Percentiles rank a stretch among this genome's conserved stretches.
These are phyloP conservation scores for Manis crassicaudata DNA, from an alignment of 2,797 vertebrate genomes.

Conservation along the genomic window DNA sequence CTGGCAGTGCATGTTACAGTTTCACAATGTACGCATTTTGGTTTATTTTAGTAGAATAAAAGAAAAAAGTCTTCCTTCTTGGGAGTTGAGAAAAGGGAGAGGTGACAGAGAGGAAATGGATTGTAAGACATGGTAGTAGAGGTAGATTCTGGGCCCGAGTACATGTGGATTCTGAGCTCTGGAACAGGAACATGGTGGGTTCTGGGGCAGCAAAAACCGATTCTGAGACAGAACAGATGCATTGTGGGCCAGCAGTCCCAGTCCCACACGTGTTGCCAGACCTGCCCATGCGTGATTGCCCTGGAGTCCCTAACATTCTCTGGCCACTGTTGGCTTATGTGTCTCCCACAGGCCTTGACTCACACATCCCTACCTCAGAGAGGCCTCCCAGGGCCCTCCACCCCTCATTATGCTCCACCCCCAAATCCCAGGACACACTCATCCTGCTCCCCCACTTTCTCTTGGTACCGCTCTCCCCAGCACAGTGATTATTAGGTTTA, in stretches of 20 bases:
- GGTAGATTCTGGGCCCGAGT: background rate
- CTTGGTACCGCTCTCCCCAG: background rate
- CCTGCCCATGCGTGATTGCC: background rate
- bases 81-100: background rate
- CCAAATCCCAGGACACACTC: background rate
- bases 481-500: background rate
- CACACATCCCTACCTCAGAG: background rate
- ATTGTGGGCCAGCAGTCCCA: background rate
- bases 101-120: background rate
- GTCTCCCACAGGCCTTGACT: background rate
- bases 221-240: background rate
- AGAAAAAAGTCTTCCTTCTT: background rate
- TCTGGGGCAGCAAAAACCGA: background rate
- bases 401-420: background rate
- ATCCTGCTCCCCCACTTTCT: fast-evolving
- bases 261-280: background rate
- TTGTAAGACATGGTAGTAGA: background rate
- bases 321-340: background rate
- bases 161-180: background rate
- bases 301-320: background rate
- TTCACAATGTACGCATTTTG: background rate
- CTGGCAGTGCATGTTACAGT: background rate
- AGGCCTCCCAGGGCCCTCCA: background rate
- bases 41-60: slow-evolving; percentile 6
- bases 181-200: background rate